Conservation (phyloP, 2,113 vertebrate genomes). For the Chunga burmeisteri region DNA sequence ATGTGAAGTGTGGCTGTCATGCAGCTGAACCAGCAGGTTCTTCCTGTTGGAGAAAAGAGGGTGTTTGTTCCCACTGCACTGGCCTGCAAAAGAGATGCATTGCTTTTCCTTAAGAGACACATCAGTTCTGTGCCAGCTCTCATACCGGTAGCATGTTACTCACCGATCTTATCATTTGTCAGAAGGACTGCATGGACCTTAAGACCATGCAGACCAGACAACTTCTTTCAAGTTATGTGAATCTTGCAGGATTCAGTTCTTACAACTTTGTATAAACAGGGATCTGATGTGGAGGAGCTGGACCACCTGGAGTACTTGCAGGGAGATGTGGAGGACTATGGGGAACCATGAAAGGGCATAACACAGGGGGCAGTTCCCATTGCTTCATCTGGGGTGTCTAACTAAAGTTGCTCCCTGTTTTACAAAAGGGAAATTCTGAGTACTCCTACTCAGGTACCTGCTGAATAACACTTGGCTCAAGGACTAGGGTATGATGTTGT, state of each 20-base stretch:
- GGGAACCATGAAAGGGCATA: background rate
- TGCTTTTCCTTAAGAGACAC: background rate
- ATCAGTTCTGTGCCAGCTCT: background rate
- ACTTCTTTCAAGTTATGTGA: background rate
- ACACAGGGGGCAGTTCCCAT: rapidly evolving
- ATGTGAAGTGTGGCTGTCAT: background rate
- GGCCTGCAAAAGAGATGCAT: background rate
- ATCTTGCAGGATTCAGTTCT: background rate
- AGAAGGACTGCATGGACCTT: background rate
- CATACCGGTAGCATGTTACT: background rate
- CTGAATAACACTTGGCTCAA: background rate
- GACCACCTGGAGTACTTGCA: background rate
- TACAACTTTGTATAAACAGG: background rate
- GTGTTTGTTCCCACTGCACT: background rate
- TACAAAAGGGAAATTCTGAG: background rate
- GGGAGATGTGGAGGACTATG: background rate
- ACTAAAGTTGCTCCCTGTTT: background rate
- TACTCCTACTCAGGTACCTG: background rate
- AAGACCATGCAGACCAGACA: background rate
- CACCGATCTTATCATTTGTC: background rate
- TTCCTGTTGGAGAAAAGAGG: background rate
- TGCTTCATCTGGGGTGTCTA: background rate
- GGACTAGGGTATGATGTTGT: background rate
- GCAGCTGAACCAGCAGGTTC: rapidly evolving
- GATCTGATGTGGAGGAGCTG: background rate